These are phyloP conservation scores for Melanaphis sacchari DNA, from an alignment of 1,140 invertebrate genomes.

Conservation along the genomic window DNA sequence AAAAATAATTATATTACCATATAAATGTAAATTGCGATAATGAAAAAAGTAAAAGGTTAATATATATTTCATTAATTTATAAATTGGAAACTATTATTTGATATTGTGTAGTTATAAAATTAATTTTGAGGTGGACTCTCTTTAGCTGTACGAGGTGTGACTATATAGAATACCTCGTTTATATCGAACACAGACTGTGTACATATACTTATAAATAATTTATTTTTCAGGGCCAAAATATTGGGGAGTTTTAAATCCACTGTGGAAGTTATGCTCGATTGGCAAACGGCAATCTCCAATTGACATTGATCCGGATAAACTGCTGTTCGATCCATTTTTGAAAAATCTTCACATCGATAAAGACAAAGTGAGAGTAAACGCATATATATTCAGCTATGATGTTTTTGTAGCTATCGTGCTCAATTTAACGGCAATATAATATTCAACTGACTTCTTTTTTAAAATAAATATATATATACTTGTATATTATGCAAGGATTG, in stretches of 20 bases:
- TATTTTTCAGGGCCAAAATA: conserved; percentile 83
- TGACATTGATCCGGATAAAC: conserved; percentile 89
- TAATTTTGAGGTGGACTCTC: not conserved
- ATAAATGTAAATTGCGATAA: not conserved
- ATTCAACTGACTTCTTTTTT: not conserved
- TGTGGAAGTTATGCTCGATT: conserved; percentile 95
- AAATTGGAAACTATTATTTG: not conserved
- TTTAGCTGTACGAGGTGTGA: not conserved
- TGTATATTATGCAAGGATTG: not conserved
- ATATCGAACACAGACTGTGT: not conserved
- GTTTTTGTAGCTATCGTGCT: not conserved
- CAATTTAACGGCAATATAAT: conserved; percentile 18
- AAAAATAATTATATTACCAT: not conserved
- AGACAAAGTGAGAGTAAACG: conserved; percentile 75
- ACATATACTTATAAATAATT: conserved; percentile 35
- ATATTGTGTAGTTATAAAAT: not conserved
- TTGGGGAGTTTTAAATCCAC: conserved; percentile 95
- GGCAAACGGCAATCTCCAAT: conserved; percentile 94
- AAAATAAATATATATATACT: not conserved
- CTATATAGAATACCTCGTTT: not conserved
- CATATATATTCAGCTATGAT: not conserved
- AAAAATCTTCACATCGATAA: conserved; percentile 87
- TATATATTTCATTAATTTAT: not conserved
- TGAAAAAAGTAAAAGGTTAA: not conserved
- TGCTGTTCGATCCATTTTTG: conserved; percentile 93